These are phyloP conservation scores for Dallia pectoralis DNA, from an alignment of 2,797 vertebrate species.

Conservation along the genomic window DNA sequence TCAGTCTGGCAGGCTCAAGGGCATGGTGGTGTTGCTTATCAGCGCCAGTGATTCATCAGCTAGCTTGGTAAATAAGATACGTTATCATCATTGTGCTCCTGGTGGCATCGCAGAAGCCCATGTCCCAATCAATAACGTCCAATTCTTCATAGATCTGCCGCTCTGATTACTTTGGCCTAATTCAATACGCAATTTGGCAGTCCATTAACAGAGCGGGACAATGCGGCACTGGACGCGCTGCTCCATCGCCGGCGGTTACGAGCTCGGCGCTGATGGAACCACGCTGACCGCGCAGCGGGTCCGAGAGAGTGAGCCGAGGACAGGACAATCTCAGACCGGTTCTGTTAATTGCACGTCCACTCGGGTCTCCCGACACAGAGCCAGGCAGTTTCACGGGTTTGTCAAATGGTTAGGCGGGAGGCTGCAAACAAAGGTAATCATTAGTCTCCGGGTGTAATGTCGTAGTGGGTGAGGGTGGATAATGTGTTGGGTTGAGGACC, in stretches of 20 bases:
- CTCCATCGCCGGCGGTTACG: constrained; percentile 65
- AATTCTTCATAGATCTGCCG: constrained; percentile 74
- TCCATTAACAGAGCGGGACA: constrained; percentile 63
- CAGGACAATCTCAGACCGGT: constrained; percentile 40
- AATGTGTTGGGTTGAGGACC: constrained; percentile 32
- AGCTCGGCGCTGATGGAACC: constrained; percentile 54
- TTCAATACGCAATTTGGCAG: constrained; percentile 69
- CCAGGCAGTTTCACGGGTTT: constrained; percentile 39
- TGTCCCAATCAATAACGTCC: constrained; percentile 77
- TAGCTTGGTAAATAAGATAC: constrained; percentile 78
- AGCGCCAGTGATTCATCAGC: constrained; percentile 62
- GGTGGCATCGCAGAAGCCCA: constrained; percentile 68
- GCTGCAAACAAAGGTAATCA: constrained; percentile 25
- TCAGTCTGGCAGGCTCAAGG: constrained; percentile 63
- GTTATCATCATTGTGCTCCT: constrained; percentile 63
- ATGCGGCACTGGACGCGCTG: constrained; percentile 50
- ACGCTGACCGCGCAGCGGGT: constrained; percentile 30
- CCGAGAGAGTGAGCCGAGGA: constrained; percentile 17
- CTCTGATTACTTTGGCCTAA: constrained; percentile 71
- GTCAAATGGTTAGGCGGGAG: constrained; percentile 29
- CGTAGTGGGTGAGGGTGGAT: constrained; percentile 21
- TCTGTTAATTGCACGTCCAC: constrained; percentile 68
- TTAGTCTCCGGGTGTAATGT: constrained; percentile 23
- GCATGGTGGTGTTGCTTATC: constrained; percentile 67
- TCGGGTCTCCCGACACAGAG: constrained; percentile 35